Base-by-base conservation (phyloP, 2,888 invertebrate species). In the Cheilosia scutellata region DNA sequence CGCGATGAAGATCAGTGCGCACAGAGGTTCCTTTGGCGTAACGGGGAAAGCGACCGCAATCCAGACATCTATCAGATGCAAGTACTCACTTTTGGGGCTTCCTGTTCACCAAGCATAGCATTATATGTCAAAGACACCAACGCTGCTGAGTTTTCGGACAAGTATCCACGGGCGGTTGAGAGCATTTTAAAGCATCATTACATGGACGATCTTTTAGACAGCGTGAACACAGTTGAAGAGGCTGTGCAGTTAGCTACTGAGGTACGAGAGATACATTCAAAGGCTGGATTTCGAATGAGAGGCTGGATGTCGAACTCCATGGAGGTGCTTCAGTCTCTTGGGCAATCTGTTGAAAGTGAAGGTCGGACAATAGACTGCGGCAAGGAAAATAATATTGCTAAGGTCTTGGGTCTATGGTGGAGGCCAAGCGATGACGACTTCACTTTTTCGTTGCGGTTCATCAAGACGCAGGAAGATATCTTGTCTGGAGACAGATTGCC, bases 11-110 rank as follows among this genome's bases (percentile, higher is more conserved):
- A 62, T 31, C 62, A 62, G 29, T 29, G 47, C 29, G 13, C 44
- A 3, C 71, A 83, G 31, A 27, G 90, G 4, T 89, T 90, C 72
- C 51, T 90, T 5, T 90, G 89, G 89, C 70, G 89, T 33, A 5
- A 66, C 27, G 49, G 65, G 7, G 63, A 51, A 37, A n/a, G 33
- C 13, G 63, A 49, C 13, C 27, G 53, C 7, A 16, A 49, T 4
- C 57, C 44, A 6, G 84, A 82, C 29, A 68, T 75, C 9, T 88
- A 76, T 63, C 53, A 76, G 16, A 65, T 65, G 65, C n/a, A 49
- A 11, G 31, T 51, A 20, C 49, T 65, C 2, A 37, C 37, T 5
- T 49, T 49, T 25, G 47, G 62, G n/a, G 62, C 44, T 31, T 31
- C 29, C 5, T 62, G 44, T 31, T 62, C 62, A 2, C 63, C 63